phyloP scores from a whole-genome alignment of 2,797 vertebrate genomes.

The Siniperca obscura region DNA sequence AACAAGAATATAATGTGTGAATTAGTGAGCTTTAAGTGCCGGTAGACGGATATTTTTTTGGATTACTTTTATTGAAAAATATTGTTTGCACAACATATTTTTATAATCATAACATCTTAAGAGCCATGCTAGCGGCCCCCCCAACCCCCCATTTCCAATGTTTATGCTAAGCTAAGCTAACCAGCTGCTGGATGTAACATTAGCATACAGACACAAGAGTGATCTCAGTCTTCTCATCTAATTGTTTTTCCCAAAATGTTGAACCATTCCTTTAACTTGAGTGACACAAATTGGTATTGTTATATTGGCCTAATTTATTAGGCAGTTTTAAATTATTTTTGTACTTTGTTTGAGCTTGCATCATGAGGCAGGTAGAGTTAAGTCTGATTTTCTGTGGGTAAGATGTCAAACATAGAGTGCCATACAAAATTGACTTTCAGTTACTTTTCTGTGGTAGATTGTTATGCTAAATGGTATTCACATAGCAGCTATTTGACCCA shows the following conservation, averaged over 20 bases:
- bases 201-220: background rate
- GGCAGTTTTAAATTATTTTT: background rate
- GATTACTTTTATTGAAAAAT: too few relatives aligned
- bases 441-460: background rate
- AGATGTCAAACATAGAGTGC: background rate
- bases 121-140: too few relatives aligned
- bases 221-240: background rate
- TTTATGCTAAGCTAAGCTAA: constrained; percentile 1
- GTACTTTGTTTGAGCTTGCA: background rate
- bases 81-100: too few relatives aligned
- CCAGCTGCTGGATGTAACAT: background rate
- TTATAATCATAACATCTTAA: too few relatives aligned
- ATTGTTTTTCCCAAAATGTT: too few relatives aligned
- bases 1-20: background rate
- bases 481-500: background rate
- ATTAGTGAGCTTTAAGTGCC: background rate
- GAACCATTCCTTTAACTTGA: background rate
- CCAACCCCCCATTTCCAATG: background rate
- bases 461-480: background rate
- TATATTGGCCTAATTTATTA: background rate
- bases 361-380: background rate
- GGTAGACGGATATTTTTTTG: too few relatives aligned
- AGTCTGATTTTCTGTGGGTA: background rate
- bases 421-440: background rate
- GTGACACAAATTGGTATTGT: background rate